Evolutionary conservation across 2,797 vertebrate genomes (phyloP).

Genomic region (Limnodromus scolopaceus): DNA sequence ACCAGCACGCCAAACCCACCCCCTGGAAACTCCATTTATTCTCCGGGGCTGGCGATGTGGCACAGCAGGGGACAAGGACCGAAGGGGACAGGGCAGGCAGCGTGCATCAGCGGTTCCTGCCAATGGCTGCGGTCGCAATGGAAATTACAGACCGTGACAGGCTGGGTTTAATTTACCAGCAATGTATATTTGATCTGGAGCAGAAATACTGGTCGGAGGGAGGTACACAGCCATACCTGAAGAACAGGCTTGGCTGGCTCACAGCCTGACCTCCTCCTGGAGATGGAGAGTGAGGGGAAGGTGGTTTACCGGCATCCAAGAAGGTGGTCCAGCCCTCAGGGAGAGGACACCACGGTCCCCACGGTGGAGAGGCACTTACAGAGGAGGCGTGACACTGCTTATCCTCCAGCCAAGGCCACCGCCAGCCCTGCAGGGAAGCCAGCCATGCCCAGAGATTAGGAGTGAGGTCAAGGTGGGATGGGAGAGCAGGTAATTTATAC

Average conservation of each 20-base stretch:
- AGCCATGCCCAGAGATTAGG: neutral
- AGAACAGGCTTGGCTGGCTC: conserved; percentile 22
- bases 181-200: neutral
- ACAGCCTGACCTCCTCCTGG: neutral
- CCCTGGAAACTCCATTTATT: neutral
- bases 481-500: neutral
- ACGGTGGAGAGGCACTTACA: fast-evolving
- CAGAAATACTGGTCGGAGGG: neutral
- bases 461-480: neutral
- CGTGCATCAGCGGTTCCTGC: neutral
- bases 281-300: neutral
- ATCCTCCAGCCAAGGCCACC: fast-evolving
- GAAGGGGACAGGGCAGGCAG: neutral
- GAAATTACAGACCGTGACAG: neutral
- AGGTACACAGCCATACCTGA: neutral
- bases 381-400: neutral
- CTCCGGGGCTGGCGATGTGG: neutral
- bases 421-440: neutral
- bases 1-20: neutral
- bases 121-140: neutral
- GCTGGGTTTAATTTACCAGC: neutral
- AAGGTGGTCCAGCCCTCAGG: fast-evolving
- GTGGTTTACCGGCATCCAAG: fast-evolving
- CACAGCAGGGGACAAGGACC: fast-evolving
- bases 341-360: neutral